A percentile compares a stretch with the other conserved stretches of the same genome.
Evolutionary conservation across 2,113 vertebrate genomes (phyloP).

Genomic region (Tauraco erythrolophus): DNA sequence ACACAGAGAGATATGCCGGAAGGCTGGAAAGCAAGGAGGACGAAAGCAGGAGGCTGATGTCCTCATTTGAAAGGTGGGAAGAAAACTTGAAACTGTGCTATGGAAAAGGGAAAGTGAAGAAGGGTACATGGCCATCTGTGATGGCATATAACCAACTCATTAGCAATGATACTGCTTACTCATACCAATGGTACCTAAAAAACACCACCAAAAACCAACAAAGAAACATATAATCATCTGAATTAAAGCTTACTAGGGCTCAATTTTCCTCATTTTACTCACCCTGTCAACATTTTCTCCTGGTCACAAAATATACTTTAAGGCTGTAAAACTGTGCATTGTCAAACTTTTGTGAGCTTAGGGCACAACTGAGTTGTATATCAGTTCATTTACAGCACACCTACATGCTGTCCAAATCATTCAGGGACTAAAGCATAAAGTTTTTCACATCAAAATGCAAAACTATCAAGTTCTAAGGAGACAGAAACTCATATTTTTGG

Average conservation of each 20-base stretch:
- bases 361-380: neutral
- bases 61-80: neutral
- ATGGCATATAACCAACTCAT: neutral
- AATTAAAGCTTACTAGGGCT: neutral
- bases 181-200: neutral
- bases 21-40: neutral
- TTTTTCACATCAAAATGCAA: neutral
- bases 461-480: neutral
- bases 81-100: neutral
- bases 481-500: neutral
- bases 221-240: neutral
- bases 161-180: neutral
- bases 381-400: neutral
- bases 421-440: neutral
- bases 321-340: neutral
- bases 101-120: neutral
- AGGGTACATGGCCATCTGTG: neutral
- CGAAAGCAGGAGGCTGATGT: neutral
- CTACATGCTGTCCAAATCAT: neutral
- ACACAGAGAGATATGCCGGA: rapidly evolving
- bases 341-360: neutral
- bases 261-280: neutral
- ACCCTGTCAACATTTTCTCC: neutral
- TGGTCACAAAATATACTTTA: neutral
- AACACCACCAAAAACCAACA: no score